Evolutionary conservation across 1,140 invertebrate species (phyloP).

Genomic region (Drosophila lacertosa): DNA sequence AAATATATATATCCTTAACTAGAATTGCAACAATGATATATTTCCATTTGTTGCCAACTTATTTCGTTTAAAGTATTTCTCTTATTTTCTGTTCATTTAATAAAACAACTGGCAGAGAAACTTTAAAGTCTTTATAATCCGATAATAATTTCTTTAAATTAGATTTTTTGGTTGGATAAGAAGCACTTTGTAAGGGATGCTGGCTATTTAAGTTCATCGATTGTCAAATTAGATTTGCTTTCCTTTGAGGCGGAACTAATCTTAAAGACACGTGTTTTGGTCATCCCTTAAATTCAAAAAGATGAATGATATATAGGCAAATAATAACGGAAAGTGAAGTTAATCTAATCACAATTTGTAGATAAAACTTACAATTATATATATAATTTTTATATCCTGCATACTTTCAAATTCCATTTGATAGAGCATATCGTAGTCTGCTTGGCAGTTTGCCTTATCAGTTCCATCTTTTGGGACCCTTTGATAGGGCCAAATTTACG

Average conservation of each 20-base stretch:
- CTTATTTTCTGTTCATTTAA: background rate
- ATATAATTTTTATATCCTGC: too few relatives aligned
- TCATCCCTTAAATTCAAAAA: slow-evolving; percentile 7
- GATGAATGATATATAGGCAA: slow-evolving; percentile 1
- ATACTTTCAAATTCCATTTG: background rate
- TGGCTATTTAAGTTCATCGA: slow-evolving; percentile 17
- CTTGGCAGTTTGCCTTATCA: background rate
- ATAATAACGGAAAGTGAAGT: too few relatives aligned
- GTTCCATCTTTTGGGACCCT: background rate
- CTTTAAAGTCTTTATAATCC: background rate
- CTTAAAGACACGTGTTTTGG: slow-evolving; percentile 32
- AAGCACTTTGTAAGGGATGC: slow-evolving; percentile 19
- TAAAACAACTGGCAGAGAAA: background rate
- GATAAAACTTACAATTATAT: too few relatives aligned
- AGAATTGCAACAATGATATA: too few relatives aligned
- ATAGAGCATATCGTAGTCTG: slow-evolving; percentile 1
- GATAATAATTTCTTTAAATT: background rate
- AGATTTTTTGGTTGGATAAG: background rate
- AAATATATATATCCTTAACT: background rate
- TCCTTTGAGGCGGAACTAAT: slow-evolving; percentile 28
- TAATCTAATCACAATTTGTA: too few relatives aligned
- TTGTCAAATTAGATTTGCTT: slow-evolving; percentile 45
- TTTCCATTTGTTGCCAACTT: too few relatives aligned
- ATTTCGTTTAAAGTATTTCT: background rate
- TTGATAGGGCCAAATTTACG: slow-evolving; percentile 47